phyloP scores from a whole-genome alignment of 2,888 invertebrate species.

The Acrobasis suavella region DNA sequence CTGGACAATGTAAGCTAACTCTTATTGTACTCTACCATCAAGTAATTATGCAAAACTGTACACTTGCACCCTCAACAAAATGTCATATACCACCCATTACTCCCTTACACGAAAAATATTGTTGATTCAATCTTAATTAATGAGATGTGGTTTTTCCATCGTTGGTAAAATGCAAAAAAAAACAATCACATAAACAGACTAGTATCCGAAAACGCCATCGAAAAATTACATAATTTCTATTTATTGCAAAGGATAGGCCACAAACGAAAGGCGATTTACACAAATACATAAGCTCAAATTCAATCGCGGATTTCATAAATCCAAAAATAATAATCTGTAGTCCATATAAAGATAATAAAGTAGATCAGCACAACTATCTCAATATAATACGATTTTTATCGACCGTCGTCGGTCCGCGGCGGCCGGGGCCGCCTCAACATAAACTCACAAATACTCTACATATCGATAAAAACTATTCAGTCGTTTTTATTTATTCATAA shows the following conservation, averaged over 20 bases:
- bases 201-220: slow-evolving; percentile 75
- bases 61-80: slow-evolving; percentile 64
- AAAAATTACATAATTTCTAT: slow-evolving; percentile 67
- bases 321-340: slow-evolving; percentile 58
- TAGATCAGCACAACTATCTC: slow-evolving; percentile 73
- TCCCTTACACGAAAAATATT: slow-evolving; percentile 57
- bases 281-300: slow-evolving; percentile 71
- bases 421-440: slow-evolving; percentile 61
- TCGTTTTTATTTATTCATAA: slow-evolving; percentile 81
- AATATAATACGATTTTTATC: slow-evolving; percentile 77
- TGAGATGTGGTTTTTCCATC: slow-evolving; percentile 75
- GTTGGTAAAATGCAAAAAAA: slow-evolving; percentile 76
- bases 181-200: slow-evolving; percentile 80
- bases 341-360: slow-evolving; percentile 52
- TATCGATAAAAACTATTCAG: slow-evolving; percentile 81
- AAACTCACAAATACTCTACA: slow-evolving; percentile 78
- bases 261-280: slow-evolving; percentile 70
- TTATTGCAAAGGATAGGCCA: slow-evolving; percentile 76
- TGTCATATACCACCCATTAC: slow-evolving; percentile 71
- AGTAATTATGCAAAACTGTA: slow-evolving; percentile 33
- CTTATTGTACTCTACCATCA: slow-evolving; percentile 34
- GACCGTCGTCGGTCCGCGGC: slow-evolving; percentile 68
- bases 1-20: slow-evolving; percentile 51
- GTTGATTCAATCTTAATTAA: slow-evolving; percentile 75
- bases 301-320: slow-evolving; percentile 75